Evolutionary conservation across 2,113 vertebrate genomes (phyloP), one percentile per base, ranked within the genome.

Genomic region (Paedocypris sp.): DNA sequence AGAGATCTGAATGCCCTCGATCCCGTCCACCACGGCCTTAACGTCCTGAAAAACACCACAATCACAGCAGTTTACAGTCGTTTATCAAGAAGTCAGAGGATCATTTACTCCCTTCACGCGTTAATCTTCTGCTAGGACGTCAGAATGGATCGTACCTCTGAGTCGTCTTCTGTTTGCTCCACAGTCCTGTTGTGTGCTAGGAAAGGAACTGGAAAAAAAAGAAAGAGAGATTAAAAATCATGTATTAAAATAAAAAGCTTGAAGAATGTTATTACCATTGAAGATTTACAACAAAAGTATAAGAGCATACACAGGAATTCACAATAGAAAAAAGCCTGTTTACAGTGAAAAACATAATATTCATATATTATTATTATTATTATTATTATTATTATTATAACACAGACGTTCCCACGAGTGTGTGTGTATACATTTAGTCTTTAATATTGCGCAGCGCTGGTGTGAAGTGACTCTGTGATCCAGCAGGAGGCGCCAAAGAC

Each of bases 1-100:
- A 63, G 92, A 92, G 75, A 98, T 86, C 77, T 94, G 94, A 67
- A 98, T 93, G 43, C 90, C 90, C 19, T 93, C 93, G 52, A 98
- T 89, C 11, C 93, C 93, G 4, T 96, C 93, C 50, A 98, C 93
- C 51, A 98, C 93, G 1, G 89, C 85, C 66, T 90, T 92, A 63
- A 98, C 83, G 74, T 92, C 92, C 93, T 98, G 56, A 5, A 22
- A 57, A 12, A 26, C 19, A 26, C 39, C 15, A 46, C 39, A 63
- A 6, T 45, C 28, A 50, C 11, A 57, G 3, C 47, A 9, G 38
- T 15, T 10, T 8, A 22, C 39, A 58, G 2, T n/a, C n/a, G n/a
- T n/a, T n/a, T n/a, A n/a, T n/a, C n/a, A n/a, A n/a, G n/a, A n/a
- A n/a, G n/a, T n/a, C n/a, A n/a, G n/a, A n/a, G n/a, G n/a, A n/a